A percentile compares a stretch with the other conserved stretches of the same genome.
phyloP scores from a whole-genome alignment of 1,140 invertebrate genomes.

The Drosophila orena region DNA sequence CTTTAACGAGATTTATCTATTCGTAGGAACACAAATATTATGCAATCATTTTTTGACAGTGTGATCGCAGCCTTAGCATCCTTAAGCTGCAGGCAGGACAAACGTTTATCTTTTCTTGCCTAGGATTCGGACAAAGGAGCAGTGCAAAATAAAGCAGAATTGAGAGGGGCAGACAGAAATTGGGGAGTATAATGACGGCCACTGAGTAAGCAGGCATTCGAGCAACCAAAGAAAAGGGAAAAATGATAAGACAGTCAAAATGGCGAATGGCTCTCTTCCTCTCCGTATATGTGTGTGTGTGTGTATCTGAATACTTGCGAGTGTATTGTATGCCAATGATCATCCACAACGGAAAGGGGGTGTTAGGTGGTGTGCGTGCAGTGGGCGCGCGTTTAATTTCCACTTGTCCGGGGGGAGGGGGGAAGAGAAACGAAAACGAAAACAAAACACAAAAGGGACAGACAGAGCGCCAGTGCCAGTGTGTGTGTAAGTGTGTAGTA shows the following conservation, averaged over 20 bases:
- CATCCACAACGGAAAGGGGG: slow-evolving; percentile 47
- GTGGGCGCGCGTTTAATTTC: slow-evolving; percentile 73
- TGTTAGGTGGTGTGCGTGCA: slow-evolving; percentile 12
- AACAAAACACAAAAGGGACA: slow-evolving; percentile 9
- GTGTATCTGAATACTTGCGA: slow-evolving; percentile 2
- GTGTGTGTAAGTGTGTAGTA: slow-evolving; percentile 44
- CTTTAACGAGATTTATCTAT: too few relatives aligned
- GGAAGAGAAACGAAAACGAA: slow-evolving; percentile 34
- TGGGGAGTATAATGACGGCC: slow-evolving; percentile 47
- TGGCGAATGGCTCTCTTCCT: slow-evolving; percentile 19
- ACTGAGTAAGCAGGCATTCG: slow-evolving; percentile 59
- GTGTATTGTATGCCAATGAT: slow-evolving; percentile 53
- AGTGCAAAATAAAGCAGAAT: slow-evolving; percentile 20
- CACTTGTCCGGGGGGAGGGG: slow-evolving; percentile 63
- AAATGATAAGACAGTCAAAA: slow-evolving; percentile 42
- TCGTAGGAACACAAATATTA: too few relatives aligned
- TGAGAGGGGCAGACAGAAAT: slow-evolving; percentile 14
- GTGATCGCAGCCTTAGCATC: slow-evolving; percentile 18
- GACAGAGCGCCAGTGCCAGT: slow-evolving; percentile 20
- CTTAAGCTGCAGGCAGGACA: slow-evolving; percentile 1
- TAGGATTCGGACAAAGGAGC: slow-evolving; percentile 37
- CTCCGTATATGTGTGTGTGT: slow-evolving; percentile 1
- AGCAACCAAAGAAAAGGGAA: slow-evolving; percentile 13
- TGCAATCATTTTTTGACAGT: neutral
- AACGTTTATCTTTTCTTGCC: slow-evolving; percentile 30